phyloP scores from a whole-genome alignment of 2,113 vertebrate species.

The Clarias macrocephalus region DNA sequence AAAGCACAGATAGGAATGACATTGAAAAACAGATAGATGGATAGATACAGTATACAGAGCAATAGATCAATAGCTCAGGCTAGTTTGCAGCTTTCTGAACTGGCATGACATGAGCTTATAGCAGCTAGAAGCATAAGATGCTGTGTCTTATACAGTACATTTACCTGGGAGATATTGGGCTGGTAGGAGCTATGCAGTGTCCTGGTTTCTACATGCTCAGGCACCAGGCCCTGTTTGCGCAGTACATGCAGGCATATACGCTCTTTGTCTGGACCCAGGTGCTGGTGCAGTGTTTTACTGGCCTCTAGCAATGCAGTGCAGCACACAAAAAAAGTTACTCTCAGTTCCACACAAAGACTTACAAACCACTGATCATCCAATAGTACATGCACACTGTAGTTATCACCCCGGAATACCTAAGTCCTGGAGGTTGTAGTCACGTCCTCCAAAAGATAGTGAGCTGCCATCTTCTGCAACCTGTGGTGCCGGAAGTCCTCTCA shows the following conservation, averaged over 20 bases:
- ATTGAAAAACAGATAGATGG: background rate
- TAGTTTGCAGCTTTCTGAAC: background rate
- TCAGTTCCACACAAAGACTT: conserved; percentile 1
- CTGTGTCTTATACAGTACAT: conserved; percentile 6
- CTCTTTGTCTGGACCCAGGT: conserved; percentile 84
- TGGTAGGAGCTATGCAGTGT: conserved; percentile 93
- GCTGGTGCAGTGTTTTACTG: conserved; percentile 84
- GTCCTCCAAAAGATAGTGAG: conserved; percentile 79
- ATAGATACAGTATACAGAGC: background rate
- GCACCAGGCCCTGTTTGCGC: conserved; percentile 85
- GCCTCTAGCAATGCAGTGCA: conserved; percentile 75
- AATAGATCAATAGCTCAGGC: background rate
- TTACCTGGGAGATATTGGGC: conserved; percentile 87
- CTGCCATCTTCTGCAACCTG: conserved; percentile 82
- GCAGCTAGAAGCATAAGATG: background rate
- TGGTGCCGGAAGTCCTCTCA: conserved; percentile 84
- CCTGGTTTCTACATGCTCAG: conserved; percentile 92
- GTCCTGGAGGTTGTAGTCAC: conserved; percentile 81
- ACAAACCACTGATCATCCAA: background rate
- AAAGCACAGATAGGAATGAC: background rate
- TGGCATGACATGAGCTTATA: background rate
- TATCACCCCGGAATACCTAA: conserved; percentile 75
- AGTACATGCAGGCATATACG: conserved; percentile 89
- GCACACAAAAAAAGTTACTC: conserved; percentile 1
- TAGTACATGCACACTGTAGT: background rate